Percentiles rank a stretch among this genome's conserved stretches.
phyloP scores from a whole-genome alignment of 2,113 vertebrate genomes.

The Aptenodytes forsteri region DNA sequence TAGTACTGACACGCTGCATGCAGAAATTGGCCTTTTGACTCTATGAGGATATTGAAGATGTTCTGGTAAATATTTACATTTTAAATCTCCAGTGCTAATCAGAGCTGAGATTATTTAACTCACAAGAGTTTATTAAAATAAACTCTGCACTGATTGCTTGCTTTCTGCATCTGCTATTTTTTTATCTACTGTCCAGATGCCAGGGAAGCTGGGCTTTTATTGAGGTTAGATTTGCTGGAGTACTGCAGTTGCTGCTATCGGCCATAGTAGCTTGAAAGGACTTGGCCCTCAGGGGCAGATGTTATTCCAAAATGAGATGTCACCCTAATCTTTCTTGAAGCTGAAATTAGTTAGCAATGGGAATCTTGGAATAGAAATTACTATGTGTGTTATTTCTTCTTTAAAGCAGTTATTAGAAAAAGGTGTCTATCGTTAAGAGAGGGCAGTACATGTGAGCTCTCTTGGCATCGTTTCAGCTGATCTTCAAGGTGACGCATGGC shows the following conservation, averaged over 20 bases:
- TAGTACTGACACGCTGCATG: not conserved
- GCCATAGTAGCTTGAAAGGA: not conserved
- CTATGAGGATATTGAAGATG: not conserved
- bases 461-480: fast-evolving
- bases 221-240: not conserved
- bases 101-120: conserved; percentile 27
- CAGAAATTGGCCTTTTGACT: conserved; percentile 17
- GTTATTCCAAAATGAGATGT: not conserved
- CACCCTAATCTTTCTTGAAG: not conserved
- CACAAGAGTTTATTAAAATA: conserved; percentile 18
- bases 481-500: not conserved
- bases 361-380: not conserved
- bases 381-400: not conserved
- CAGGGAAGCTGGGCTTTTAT: not conserved
- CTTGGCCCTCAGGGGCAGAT: not conserved
- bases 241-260: not conserved
- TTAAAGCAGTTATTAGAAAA: not conserved
- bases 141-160: not conserved
- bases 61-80: conserved; percentile 56
- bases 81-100: conserved; percentile 38
- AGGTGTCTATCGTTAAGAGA: fast-evolving
- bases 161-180: not conserved
- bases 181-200: not conserved
- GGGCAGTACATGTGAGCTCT: not conserved
- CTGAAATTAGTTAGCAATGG: not conserved